These are phyloP conservation scores for Chymomyza procnemis DNA, from an alignment of 2,888 invertebrate genomes.

Conservation along the genomic window DNA sequence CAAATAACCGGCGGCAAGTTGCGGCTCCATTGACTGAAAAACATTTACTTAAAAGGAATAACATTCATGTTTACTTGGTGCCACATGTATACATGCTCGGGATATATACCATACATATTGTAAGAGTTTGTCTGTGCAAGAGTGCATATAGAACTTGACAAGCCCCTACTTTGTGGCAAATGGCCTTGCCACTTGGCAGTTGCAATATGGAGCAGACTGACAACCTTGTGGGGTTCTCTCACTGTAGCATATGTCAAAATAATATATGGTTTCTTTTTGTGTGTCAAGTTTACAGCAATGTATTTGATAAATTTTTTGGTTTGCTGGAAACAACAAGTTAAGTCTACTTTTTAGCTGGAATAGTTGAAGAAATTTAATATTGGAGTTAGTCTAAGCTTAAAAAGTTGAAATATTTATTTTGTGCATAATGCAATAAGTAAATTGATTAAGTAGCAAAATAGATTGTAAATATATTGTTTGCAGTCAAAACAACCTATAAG, in stretches of 20 bases:
- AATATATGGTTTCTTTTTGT: not conserved
- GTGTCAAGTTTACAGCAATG: not conserved
- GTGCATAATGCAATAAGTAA: too few species aligned
- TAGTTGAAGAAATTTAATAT: too few species aligned
- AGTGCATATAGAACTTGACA: not conserved
- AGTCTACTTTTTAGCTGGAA: too few species aligned
- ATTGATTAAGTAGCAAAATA: too few species aligned
- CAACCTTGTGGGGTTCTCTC: not conserved
- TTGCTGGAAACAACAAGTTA: too few species aligned
- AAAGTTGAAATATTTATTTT: too few species aligned
- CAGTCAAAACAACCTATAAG: too few species aligned
- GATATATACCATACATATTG: not conserved
- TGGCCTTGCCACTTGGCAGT: not conserved
- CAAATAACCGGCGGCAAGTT: conserved; percentile 1
- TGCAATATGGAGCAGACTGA: not conserved
- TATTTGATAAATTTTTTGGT: not conserved
- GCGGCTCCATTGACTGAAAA: conserved; percentile 18
- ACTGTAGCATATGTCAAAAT: not conserved
- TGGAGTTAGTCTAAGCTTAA: too few species aligned
- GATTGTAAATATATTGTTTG: too few species aligned
- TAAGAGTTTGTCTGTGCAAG: not conserved
- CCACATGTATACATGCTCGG: too few species aligned
- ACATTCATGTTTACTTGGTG: conserved; percentile 21
- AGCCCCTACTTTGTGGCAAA: not conserved
- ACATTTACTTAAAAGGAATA: conserved; percentile 43